Evolutionary conservation across 2,888 invertebrate species (phyloP), one percentile per base, ranked within the genome.

Genomic region (Protonemura montana): DNA sequence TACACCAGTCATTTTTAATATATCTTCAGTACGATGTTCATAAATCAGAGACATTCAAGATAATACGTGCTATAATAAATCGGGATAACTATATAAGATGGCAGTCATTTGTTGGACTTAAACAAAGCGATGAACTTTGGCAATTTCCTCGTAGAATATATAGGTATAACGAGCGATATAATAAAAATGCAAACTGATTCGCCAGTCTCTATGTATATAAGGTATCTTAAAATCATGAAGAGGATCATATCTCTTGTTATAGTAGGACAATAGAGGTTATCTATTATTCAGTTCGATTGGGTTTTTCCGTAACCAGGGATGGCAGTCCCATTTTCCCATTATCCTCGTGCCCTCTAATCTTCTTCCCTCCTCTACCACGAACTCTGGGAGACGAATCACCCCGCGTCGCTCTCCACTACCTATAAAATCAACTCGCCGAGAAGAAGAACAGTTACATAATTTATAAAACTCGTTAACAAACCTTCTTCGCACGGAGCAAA

Each of bases 211-310:
- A 59, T 59, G 59, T 35, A 59, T 59, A 3, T 21, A 16, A 13
- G n/a, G n/a, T n/a, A n/a, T n/a, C n/a, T n/a, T n/a, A 21, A 59
- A 59, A 59, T 59, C 59, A 59, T 59, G 13, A 59, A 59, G 59
- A 59, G 13, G 59, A 28, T 78, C 78, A 27, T 27, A 78, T 78
- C 7, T 78, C n/a, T 78, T n/a, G n/a, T 26, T 25, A 76, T 76
- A 21, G n/a, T n/a, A 10, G n/a, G 26, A 26, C 13, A 28, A 26
- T 78, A 27, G 78, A 81, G 76, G 27, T 84, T 30, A 84, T 84
- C 84, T 84, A 84, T 84, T 84, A 84, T 84, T 84, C 84, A 84
- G 76, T 84, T 84, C 84, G 84, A 84, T 84, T 84, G 84, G 84
- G 29, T 30, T n/a, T 76, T 27, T 84, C 84, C 76, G 6, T 76